Evolutionary conservation across 2,888 invertebrate species (phyloP).

Genomic region (Sphaerophoria rueppellii): DNA sequence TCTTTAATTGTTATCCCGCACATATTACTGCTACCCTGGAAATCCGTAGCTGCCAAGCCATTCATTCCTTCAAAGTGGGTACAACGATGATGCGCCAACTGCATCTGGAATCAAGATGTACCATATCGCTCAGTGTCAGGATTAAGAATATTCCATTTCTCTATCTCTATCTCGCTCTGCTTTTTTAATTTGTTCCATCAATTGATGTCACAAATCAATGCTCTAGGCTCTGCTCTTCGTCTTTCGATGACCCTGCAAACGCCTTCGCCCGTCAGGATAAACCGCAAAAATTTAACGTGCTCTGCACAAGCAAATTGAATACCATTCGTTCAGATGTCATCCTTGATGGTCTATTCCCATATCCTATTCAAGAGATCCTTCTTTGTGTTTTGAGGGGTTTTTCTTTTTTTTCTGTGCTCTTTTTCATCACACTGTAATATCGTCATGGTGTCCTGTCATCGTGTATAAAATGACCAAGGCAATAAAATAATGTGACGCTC

Average conservation of each 20-base stretch:
- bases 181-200: slow-evolving; percentile 70
- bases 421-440: slow-evolving; percentile 26
- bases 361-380: slow-evolving; percentile 7
- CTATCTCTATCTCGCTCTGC: slow-evolving; percentile 35
- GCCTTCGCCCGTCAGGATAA: slow-evolving; percentile 2
- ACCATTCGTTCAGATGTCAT: slow-evolving; percentile 61
- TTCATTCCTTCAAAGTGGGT: slow-evolving; percentile 13
- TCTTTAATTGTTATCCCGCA: slow-evolving; percentile 56
- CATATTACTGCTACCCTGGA: slow-evolving; percentile 62
- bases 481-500: slow-evolving; percentile 63
- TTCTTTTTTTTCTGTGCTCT: neutral
- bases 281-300: slow-evolving; percentile 48
- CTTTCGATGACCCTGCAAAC: neutral
- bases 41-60: slow-evolving; percentile 26
- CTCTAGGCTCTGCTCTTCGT: neutral
- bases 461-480: slow-evolving; percentile 39
- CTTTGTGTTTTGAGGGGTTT: neutral
- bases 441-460: slow-evolving; percentile 21
- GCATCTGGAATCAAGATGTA: neutral
- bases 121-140: slow-evolving; percentile 4
- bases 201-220: slow-evolving; percentile 73
- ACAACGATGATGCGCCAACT: slow-evolving; percentile 9
- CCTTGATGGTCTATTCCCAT: slow-evolving; percentile 33
- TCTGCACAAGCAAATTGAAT: slow-evolving; percentile 60
- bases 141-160: slow-evolving; percentile 58